Percentiles rank a stretch among this genome's conserved stretches.
These are phyloP conservation scores for Lynx canadensis DNA, from an alignment of 2,113 vertebrate species.

Conservation along the genomic window DNA sequence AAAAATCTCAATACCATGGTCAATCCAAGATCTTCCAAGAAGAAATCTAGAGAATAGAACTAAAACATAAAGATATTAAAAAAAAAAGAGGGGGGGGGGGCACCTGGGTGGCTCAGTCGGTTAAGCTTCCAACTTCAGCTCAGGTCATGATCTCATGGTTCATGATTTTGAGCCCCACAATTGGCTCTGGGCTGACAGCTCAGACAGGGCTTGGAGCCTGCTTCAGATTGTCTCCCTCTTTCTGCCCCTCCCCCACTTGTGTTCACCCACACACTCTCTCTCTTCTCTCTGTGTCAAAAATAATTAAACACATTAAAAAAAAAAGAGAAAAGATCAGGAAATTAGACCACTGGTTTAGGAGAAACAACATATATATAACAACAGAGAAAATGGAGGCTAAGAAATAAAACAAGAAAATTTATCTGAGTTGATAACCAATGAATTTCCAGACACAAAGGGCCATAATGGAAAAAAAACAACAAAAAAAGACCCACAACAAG, in stretches of 20 bases:
- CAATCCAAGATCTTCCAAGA: constrained; percentile 11
- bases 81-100: too few species aligned
- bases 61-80: background rate
- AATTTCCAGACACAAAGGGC: constrained; percentile 15
- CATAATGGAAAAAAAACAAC: background rate
- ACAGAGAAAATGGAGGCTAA: background rate
- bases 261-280: too few species aligned
- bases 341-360: background rate
- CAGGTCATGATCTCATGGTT: too few species aligned
- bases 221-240: too few species aligned
- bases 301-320: background rate
- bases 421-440: background rate
- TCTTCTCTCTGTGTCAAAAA: too few species aligned
- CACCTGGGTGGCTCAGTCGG: too few species aligned
- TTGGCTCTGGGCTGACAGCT: too few species aligned
- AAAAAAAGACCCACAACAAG: background rate
- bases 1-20: background rate
- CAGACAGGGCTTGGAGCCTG: too few species aligned
- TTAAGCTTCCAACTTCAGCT: too few species aligned
- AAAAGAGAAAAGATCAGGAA: background rate
- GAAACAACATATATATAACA: background rate
- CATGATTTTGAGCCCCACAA: too few species aligned
- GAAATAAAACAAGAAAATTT: background rate
- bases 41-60: background rate
- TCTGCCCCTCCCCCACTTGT: too few species aligned